A percentile compares a stretch with the other conserved stretches of the same genome.
phyloP scores from a whole-genome alignment of 2,113 vertebrate species.

The Scytalopus superciliaris region DNA sequence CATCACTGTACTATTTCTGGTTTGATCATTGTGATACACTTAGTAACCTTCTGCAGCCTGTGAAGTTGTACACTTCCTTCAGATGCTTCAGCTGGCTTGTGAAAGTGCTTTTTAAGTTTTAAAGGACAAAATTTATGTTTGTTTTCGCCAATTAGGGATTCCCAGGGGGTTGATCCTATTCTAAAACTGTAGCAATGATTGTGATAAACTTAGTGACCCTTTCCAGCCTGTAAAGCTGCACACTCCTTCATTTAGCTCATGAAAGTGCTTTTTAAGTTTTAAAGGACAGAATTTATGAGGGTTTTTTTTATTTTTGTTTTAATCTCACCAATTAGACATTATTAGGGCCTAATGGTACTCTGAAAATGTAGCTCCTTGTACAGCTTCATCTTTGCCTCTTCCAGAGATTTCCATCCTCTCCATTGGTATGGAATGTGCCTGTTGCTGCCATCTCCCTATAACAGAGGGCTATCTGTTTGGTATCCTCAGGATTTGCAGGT shows the following conservation, averaged over 20 bases:
- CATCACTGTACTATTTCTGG: constrained; percentile 8
- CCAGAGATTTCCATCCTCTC: neutral
- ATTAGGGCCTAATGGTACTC: neutral
- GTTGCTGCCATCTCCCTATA: constrained; percentile 6
- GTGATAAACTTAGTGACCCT: neutral
- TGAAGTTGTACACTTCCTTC: neutral
- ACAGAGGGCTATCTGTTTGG: constrained; percentile 49
- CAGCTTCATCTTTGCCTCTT: neutral
- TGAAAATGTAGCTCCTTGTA: neutral
- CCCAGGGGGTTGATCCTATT: neutral
- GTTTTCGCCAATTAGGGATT: neutral
- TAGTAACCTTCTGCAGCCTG: neutral
- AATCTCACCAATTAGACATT: neutral
- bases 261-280: neutral
- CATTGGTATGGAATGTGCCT: neutral
- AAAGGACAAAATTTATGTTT: neutral
- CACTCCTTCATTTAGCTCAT: neutral
- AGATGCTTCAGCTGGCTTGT: neutral
- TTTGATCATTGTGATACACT: constrained; percentile 3
- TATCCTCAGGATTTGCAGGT: constrained; percentile 60
- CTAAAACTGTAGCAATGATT: neutral
- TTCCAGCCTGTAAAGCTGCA: neutral
- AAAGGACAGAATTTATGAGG: neutral
- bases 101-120: neutral
- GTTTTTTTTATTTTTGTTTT: neutral